These are phyloP conservation scores for Tineola bisselliella DNA, from an alignment of 2,888 invertebrate species.

Conservation along the genomic window DNA sequence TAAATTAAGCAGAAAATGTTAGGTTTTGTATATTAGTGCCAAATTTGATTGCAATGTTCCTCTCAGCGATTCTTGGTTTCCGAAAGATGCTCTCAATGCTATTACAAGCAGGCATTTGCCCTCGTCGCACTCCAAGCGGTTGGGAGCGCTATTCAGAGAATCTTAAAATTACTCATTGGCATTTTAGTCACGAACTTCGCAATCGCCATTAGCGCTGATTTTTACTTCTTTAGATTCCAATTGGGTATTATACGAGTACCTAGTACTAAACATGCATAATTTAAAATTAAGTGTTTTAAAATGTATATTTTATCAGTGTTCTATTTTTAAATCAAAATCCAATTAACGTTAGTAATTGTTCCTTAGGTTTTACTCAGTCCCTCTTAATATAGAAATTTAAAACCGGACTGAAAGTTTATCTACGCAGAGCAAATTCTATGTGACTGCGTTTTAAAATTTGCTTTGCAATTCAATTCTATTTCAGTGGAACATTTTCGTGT, in stretches of 20 bases:
- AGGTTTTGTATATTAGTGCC: background rate
- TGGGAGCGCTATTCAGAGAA: conserved; percentile 43
- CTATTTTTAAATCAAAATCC: background rate
- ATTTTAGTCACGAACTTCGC: conserved; percentile 57
- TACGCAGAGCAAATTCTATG: conserved; percentile 6
- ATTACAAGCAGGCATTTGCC: conserved; percentile 61
- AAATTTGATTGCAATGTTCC: conserved; percentile 5
- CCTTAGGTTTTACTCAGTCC: background rate
- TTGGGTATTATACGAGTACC: conserved; percentile 18
- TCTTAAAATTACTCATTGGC: conserved; percentile 63
- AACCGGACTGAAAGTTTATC: conserved; percentile 10
- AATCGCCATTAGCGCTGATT: conserved; percentile 55
- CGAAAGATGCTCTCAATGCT: conserved; percentile 53
- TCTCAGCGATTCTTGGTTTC: conserved; percentile 24
- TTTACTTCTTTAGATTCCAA: conserved; percentile 64
- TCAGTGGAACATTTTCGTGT: background rate
- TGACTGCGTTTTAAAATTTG: conserved; percentile 11
- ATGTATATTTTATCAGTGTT: background rate
- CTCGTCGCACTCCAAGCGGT: conserved; percentile 31
- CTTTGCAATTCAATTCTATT: conserved; percentile 11
- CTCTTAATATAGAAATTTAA: conserved; percentile 3
- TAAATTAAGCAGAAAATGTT: background rate
- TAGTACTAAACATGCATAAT: background rate
- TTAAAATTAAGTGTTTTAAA: background rate
- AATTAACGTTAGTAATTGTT: background rate